Conservation (phyloP, 1,140 invertebrate species). For the Drosophila pseudoobscura region DNA sequence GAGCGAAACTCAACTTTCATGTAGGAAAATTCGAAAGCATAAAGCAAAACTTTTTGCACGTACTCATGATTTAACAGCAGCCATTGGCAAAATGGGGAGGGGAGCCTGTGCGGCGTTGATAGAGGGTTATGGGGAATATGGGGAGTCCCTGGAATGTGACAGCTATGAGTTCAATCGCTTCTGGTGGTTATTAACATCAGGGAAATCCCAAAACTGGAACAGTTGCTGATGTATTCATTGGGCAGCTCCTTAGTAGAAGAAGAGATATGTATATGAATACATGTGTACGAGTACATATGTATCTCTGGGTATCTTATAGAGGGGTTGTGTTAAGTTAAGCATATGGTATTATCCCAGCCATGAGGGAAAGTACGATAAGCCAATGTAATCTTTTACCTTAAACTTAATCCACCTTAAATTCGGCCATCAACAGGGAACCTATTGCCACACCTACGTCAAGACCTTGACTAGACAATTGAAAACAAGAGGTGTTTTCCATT, state of each 20-base stretch:
- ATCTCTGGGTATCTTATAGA: not conserved
- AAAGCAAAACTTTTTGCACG: conserved; percentile 64
- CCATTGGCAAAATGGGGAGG: conserved; percentile 6
- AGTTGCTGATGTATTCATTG: not conserved
- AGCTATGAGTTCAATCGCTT: conserved; percentile 61
- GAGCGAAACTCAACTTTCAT: conserved; percentile 19
- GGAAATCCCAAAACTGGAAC: not conserved
- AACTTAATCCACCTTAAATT: not conserved
- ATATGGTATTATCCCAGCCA: not conserved
- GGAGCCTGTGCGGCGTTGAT: too few relatives aligned
- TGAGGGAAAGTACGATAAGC: too few relatives aligned
- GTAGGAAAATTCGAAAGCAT: not conserved
- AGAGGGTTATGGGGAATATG: not conserved
- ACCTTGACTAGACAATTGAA: conserved; percentile 40
- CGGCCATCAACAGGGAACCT: conserved; percentile 4
- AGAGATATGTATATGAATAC: too few relatives aligned
- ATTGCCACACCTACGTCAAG: not conserved
- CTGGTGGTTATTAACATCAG: conserved; percentile 53
- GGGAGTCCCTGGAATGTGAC: conserved; percentile 23
- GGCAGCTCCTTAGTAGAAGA: not conserved
- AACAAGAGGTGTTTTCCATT: not conserved
- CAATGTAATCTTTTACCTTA: too few relatives aligned
- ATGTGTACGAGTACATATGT: too few relatives aligned
- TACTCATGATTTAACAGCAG: conserved; percentile 44
- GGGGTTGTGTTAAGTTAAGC: conserved; percentile 9